Evolutionary conservation across 2,888 invertebrate species (phyloP).

Genomic region (Phengaris alcon): DNA sequence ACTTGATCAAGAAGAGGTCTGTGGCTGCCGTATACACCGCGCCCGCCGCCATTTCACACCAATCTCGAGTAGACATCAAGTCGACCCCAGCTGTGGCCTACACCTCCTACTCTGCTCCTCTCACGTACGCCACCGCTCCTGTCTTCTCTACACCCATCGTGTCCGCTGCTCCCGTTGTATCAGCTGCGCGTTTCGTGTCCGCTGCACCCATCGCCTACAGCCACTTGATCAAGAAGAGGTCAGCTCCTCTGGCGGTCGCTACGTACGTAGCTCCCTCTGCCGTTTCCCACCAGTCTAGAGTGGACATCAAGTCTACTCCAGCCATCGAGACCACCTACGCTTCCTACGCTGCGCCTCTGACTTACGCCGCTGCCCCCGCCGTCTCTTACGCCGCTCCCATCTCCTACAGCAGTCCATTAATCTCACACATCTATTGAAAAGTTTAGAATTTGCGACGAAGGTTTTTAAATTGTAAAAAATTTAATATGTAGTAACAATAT

Average conservation of each 20-base stretch:
- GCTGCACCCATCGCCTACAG: conserved; percentile 48
- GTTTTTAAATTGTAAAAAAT: conserved; percentile 16
- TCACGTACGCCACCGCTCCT: conserved; percentile 36
- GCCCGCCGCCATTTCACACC: conserved; percentile 38
- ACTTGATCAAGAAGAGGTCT: conserved; percentile 60
- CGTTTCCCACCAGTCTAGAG: conserved; percentile 51
- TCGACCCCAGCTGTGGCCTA: conserved; percentile 40
- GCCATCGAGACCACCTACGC: conserved; percentile 45
- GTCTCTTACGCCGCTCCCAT: conserved; percentile 41
- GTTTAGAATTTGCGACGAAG: conserved; percentile 5
- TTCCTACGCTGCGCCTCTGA: conserved; percentile 43
- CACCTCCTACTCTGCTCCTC: conserved; percentile 44
- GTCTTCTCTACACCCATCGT: conserved; percentile 45
- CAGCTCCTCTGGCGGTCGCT: conserved; percentile 44
- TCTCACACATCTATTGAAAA: conserved; percentile 38
- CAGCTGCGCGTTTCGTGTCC: conserved; percentile 47
- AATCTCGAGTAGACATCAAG: conserved; percentile 19
- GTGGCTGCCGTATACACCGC: conserved; percentile 37
- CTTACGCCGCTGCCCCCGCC: conserved; percentile 20
- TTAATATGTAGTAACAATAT: neutral
- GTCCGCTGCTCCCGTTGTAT: conserved; percentile 46
- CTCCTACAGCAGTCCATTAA: conserved; percentile 34
- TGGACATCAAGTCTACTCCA: conserved; percentile 48
- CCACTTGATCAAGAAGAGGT: conserved; percentile 60
- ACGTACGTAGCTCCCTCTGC: conserved; percentile 51